Percentiles rank a stretch among this genome's conserved stretches.
Conservation (phyloP, 2,888 invertebrate genomes). For the Tinea pellionella region DNA sequence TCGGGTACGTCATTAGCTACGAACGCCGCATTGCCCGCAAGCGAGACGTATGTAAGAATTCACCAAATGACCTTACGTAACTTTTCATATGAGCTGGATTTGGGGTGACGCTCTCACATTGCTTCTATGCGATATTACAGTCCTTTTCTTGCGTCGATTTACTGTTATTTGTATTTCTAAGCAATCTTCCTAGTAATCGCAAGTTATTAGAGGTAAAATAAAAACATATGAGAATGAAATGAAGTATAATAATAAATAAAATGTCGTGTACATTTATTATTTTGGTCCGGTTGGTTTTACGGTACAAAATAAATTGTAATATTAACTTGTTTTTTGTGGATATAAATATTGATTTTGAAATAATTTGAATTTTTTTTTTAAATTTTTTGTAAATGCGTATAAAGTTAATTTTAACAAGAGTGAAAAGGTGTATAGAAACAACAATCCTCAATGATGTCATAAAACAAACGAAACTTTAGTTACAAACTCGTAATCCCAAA, state of each 20-base stretch:
- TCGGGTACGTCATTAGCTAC: slow-evolving; percentile 51
- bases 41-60: slow-evolving; percentile 30
- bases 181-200: neutral
- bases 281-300: neutral
- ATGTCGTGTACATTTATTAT: neutral
- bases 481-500: slow-evolving; percentile 60
- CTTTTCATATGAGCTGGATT: slow-evolving; percentile 44
- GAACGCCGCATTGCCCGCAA: slow-evolving; percentile 42
- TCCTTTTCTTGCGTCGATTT: slow-evolving; percentile 7
- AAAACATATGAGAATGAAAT: neutral
- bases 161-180: slow-evolving; percentile 10
- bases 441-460: neutral
- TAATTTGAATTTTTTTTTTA: neutral
- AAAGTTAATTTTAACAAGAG: neutral
- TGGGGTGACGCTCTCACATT: slow-evolving; percentile 9
- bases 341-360: too few species aligned
- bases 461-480: slow-evolving; percentile 24
- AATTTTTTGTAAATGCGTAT: neutral
- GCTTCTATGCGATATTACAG: slow-evolving; percentile 4
- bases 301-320: too few species aligned
- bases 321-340: too few species aligned
- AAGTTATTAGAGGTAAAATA: slow-evolving; percentile 1
- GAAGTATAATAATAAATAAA: neutral
- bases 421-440: neutral
- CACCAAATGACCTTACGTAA: slow-evolving; percentile 45